Conservation (phyloP, 2,888 invertebrate species). For the Ophion ellenae region DNA sequence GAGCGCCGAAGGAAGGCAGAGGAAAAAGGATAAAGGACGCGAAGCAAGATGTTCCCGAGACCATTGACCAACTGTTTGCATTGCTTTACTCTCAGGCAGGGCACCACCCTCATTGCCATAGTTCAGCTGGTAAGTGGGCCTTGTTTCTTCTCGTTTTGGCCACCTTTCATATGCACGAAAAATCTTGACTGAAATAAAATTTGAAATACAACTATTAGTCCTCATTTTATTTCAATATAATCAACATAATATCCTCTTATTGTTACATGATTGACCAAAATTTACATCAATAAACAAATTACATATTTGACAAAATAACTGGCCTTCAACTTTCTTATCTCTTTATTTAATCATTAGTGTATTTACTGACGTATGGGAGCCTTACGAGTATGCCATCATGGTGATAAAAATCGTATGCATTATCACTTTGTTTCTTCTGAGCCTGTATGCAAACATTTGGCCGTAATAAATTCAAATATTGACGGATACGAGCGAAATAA, state of each 20-base stretch:
- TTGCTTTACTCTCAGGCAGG: conserved; percentile 82
- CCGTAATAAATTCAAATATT: no score
- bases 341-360: neutral
- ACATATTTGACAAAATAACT: neutral
- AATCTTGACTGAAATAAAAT: neutral
- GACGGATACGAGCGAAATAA: no score
- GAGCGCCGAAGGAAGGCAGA: neutral
- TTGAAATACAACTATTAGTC: neutral
- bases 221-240: neutral
- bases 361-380: neutral
- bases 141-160: neutral
- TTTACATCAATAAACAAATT: neutral
- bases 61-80: conserved; percentile 79
- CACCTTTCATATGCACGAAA: conserved; percentile 40
- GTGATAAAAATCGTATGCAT: no score
- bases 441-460: no score
- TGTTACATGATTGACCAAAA: neutral
- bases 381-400: no score
- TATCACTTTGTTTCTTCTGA: no score
- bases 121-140: conserved; percentile 81
- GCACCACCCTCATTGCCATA: conserved; percentile 83
- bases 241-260: neutral
- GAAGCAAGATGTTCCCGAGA: conserved; percentile 14
- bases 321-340: neutral
- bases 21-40: neutral